Percentiles rank a stretch among this genome's conserved stretches.
These are phyloP conservation scores for Drosophila nasuta DNA, from an alignment of 1,140 invertebrate species.

Conservation along the genomic window DNA sequence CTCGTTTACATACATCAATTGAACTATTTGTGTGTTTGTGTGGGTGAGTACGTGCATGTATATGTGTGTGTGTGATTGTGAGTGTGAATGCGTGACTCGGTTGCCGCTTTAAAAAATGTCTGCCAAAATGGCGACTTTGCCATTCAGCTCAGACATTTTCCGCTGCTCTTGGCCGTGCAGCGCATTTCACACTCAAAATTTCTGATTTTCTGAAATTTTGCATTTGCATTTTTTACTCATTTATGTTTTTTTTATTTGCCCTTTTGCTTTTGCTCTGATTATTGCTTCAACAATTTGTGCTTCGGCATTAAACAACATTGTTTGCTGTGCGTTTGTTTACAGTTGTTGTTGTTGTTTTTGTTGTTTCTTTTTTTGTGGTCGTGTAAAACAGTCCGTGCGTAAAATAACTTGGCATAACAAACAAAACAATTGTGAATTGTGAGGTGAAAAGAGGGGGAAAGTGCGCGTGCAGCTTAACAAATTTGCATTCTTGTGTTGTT, in stretches of 20 bases:
- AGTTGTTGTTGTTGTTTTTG: conserved; percentile 39
- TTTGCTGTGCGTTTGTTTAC: conserved; percentile 35
- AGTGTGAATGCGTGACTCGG: background rate
- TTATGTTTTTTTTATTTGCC: conserved; percentile 10
- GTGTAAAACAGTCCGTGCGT: conserved; percentile 74
- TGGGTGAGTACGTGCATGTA: conserved; percentile 22
- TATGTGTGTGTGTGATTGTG: conserved; percentile 20
- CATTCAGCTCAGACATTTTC: conserved; percentile 41
- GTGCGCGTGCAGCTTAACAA: conserved; percentile 53
- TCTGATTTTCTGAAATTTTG: conserved; percentile 23
- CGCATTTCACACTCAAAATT: conserved; percentile 25
- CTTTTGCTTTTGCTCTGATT: conserved; percentile 40
- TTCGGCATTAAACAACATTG: conserved; percentile 68
- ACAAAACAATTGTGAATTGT: conserved; percentile 57
- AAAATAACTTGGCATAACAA: conserved; percentile 51
- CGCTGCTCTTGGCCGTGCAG: conserved; percentile 16
- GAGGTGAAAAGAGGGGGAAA: conserved; percentile 14
- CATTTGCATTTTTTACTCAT: conserved; percentile 19
- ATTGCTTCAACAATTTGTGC: conserved; percentile 71
- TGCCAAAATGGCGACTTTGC: conserved; percentile 39
- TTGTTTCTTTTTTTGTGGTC: conserved; percentile 55
- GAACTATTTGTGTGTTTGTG: conserved; percentile 43
- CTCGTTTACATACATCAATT: conserved; percentile 57
- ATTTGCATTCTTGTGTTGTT: conserved; percentile 43
- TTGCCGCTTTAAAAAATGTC: conserved; percentile 25